Evolutionary conservation across 2,797 vertebrate genomes (phyloP).

Genomic region (Hephaestus fuliginosus): DNA sequence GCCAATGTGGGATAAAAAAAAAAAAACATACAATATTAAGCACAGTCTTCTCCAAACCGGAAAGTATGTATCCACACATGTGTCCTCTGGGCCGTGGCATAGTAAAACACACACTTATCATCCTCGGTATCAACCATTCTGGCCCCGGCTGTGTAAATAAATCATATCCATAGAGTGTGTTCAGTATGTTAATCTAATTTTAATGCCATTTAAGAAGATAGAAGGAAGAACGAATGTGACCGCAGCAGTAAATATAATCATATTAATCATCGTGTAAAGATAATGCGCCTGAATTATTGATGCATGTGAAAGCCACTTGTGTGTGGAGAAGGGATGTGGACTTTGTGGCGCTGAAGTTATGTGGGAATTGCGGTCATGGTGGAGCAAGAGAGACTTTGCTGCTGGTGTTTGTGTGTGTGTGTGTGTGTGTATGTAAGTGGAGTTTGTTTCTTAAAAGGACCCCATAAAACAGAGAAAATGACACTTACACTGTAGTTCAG

Average conservation of each 20-base stretch:
- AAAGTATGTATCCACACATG: constrained; percentile 17
- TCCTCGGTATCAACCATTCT: constrained; percentile 44
- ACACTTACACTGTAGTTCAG: background rate
- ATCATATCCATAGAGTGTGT: constrained; percentile 62
- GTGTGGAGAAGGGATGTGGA: constrained; percentile 34
- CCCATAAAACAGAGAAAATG: background rate
- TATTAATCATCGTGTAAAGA: constrained; percentile 77
- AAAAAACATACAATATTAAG: constrained; percentile 28
- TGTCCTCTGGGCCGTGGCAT: constrained; percentile 35
- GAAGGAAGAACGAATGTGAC: constrained; percentile 50
- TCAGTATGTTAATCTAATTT: constrained; percentile 68
- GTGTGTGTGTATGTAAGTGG: background rate
- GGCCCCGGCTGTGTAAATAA: constrained; percentile 62
- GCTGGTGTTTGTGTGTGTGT: background rate
- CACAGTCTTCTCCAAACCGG: constrained; percentile 24
- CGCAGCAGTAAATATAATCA: constrained; percentile 53
- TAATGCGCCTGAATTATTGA: constrained; percentile 78
- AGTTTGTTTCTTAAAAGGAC: constrained; percentile 5
- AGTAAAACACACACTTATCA: constrained; percentile 54
- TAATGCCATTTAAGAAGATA: constrained; percentile 71
- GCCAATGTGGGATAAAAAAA: constrained; percentile 5
- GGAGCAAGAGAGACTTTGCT: constrained; percentile 19
- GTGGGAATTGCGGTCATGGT: constrained; percentile 29
- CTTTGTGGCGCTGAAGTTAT: constrained; percentile 17
- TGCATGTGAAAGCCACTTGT: constrained; percentile 57